phyloP scores from a whole-genome alignment of 2,888 invertebrate species.

The Eilema griseolum region DNA sequence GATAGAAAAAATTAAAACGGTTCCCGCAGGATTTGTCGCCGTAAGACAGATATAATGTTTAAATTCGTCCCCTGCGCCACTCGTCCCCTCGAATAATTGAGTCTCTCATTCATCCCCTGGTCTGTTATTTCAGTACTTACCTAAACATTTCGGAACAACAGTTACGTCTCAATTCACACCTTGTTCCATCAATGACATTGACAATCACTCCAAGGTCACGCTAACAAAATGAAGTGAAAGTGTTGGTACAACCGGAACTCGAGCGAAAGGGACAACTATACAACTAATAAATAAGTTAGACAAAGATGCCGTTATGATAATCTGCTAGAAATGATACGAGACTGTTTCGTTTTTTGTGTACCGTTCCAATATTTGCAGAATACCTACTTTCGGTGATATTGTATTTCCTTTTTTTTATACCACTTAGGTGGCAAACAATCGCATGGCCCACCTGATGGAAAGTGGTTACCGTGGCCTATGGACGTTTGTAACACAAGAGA shows the following conservation, averaged over 20 bases:
- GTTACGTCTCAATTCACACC: neutral
- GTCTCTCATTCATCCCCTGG: too few relatives aligned
- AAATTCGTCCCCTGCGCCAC: too few relatives aligned
- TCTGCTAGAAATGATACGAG: neutral
- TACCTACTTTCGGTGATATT: neutral
- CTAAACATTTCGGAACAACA: neutral
- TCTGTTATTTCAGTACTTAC: neutral
- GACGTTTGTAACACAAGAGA: too few relatives aligned
- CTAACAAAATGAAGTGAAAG: constrained; percentile 1
- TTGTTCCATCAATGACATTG: neutral
- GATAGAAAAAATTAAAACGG: too few relatives aligned
- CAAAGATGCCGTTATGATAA: neutral
- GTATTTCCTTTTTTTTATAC: too few relatives aligned
- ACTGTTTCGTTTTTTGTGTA: neutral
- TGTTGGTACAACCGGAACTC: neutral
- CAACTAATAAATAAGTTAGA: neutral
- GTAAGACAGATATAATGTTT: too few relatives aligned
- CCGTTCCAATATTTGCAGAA: neutral
- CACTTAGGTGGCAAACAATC: too few relatives aligned
- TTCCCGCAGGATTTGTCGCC: too few relatives aligned
- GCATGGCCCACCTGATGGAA: too few relatives aligned
- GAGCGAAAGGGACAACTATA: neutral
- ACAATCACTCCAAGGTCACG: neutral
- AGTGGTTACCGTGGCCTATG: too few relatives aligned
- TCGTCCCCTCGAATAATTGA: too few relatives aligned